phyloP scores from a whole-genome alignment of 2,797 vertebrate genomes.

The Sebastes aleutianus region DNA sequence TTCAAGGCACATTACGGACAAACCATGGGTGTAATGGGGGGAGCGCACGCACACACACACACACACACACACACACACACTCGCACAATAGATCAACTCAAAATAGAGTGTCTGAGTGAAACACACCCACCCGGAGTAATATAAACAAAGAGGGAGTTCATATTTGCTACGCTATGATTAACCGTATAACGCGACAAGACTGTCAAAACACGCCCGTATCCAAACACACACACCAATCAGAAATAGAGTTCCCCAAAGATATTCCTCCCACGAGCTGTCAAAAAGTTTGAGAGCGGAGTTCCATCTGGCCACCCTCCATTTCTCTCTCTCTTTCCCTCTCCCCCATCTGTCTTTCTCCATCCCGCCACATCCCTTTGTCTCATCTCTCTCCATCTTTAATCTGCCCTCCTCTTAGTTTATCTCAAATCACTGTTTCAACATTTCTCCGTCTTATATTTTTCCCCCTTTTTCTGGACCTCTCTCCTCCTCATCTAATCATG shows the following conservation, averaged over 20 bases:
- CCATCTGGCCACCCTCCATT: constrained; percentile 59
- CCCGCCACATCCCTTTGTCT: constrained; percentile 24
- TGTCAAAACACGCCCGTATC: constrained; percentile 30
- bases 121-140: constrained; percentile 25
- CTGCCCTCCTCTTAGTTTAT: constrained; percentile 20
- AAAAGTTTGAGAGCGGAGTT: constrained; percentile 48
- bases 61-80: background rate
- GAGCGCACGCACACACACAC: background rate
- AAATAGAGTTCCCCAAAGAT: constrained; percentile 46
- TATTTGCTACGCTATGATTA: constrained; percentile 39
- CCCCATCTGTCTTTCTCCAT: constrained; percentile 50
- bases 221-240: constrained; percentile 31
- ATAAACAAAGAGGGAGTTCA: constrained; percentile 45
- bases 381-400: constrained; percentile 10
- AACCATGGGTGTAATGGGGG: constrained; percentile 47
- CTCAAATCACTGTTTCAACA: constrained; percentile 32
- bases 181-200: constrained; percentile 14
- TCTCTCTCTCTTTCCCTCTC: constrained; percentile 29
- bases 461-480: background rate
- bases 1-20: constrained; percentile 52
- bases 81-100: constrained; percentile 27
- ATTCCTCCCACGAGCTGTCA: constrained; percentile 65
- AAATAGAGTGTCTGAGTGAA: constrained; percentile 30
- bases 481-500: constrained; percentile 19
- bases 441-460: background rate